Evolutionary conservation across 2,888 invertebrate species (phyloP).

Genomic region (Ectropis crepuscularia): DNA sequence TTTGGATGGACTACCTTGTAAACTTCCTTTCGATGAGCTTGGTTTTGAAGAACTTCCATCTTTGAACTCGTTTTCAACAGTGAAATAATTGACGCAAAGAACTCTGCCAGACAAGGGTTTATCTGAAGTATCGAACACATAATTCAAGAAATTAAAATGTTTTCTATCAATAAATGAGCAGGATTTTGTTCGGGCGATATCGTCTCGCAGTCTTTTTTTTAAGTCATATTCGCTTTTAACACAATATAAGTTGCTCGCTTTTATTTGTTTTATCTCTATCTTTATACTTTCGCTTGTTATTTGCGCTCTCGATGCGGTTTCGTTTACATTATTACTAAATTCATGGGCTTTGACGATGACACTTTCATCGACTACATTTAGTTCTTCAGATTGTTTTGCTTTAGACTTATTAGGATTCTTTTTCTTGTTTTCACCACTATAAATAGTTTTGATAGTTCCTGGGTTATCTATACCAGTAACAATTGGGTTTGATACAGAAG

Average conservation of each 20-base stretch:
- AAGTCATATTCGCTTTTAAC: constrained; percentile 54
- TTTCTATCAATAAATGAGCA: constrained; percentile 49
- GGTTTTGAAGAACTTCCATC: constrained; percentile 29
- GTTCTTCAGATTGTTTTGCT: constrained; percentile 18
- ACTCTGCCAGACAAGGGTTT: constrained; percentile 56
- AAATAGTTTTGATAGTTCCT: constrained; percentile 56
- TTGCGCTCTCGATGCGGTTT: neutral
- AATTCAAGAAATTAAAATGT: constrained; percentile 57
- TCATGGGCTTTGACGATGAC: neutral
- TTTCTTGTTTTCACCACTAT: constrained; percentile 45
- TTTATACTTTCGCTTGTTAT: neutral
- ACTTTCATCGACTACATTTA: neutral
- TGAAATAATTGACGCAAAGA: constrained; percentile 70
- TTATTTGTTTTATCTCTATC: constrained; percentile 8
- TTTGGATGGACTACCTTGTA: constrained; percentile 19
- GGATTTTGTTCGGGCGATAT: constrained; percentile 56
- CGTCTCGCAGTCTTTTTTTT: constrained; percentile 39
- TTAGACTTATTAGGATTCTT: constrained; percentile 27
- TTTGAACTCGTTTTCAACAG: constrained; percentile 58
- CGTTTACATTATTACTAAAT: constrained; percentile 5
- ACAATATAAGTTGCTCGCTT: constrained; percentile 37
- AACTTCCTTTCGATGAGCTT: constrained; percentile 12
- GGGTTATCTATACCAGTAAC: constrained; percentile 35
- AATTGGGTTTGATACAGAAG: neutral
- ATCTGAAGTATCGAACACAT: constrained; percentile 60